Evolutionary conservation across 2,113 vertebrate species (phyloP).

Genomic region (Macquaria ambigua): DNA sequence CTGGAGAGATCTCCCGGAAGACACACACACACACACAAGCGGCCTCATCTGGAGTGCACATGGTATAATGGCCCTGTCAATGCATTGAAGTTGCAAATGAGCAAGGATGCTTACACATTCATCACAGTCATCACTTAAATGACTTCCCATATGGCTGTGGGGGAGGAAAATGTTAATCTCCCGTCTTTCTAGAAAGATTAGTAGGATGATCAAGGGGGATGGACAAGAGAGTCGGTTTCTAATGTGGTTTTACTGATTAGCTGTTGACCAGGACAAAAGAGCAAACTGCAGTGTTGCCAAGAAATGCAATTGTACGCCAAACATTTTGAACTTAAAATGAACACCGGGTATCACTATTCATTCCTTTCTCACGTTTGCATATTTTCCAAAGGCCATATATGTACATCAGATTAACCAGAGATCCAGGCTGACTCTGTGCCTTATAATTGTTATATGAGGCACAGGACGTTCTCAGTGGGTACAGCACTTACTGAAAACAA

Average conservation of each 20-base stretch:
- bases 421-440: slow-evolving; percentile 13
- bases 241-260: slow-evolving; percentile 57
- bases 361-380: neutral
- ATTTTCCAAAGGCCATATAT: neutral
- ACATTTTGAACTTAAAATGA: slow-evolving; percentile 5
- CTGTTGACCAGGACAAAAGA: slow-evolving; percentile 39
- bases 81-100: slow-evolving; percentile 61
- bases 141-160: slow-evolving; percentile 63
- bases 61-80: slow-evolving; percentile 50
- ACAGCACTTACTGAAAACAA: slow-evolving; percentile 57
- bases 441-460: slow-evolving; percentile 30
- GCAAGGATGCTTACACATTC: slow-evolving; percentile 46
- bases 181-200: slow-evolving; percentile 66
- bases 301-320: neutral
- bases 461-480: slow-evolving; percentile 46
- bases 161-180: slow-evolving; percentile 67
- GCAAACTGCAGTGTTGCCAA: neutral
- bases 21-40: neutral
- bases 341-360: neutral
- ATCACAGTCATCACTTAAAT: slow-evolving; percentile 56
- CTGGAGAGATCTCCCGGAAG: slow-evolving; percentile 23
- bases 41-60: slow-evolving; percentile 68
- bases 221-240: slow-evolving; percentile 44
- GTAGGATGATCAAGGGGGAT: slow-evolving; percentile 55
- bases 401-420: neutral